phyloP scores from a whole-genome alignment of 2,113 vertebrate genomes.

The Ranitomeya variabilis region DNA sequence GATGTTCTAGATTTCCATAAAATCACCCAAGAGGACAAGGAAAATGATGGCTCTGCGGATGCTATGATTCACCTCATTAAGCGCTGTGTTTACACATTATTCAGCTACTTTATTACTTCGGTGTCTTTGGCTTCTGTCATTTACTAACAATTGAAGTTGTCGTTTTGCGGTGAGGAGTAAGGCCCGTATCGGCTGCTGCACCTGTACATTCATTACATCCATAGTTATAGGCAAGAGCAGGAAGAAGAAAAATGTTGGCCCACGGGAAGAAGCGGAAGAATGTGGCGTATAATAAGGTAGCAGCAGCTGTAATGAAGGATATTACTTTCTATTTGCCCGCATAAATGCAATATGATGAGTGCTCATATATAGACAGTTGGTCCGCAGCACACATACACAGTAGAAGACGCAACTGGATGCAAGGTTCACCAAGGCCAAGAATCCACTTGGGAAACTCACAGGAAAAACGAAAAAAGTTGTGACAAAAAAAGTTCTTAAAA shows the following conservation, averaged over 20 bases:
- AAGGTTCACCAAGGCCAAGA: no score
- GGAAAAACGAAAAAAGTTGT: no score
- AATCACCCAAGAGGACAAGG: conserved; percentile 8
- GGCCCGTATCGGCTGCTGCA: neutral
- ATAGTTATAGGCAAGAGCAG: neutral
- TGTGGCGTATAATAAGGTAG: neutral
- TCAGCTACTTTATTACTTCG: neutral
- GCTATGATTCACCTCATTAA: neutral
- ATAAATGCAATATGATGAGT: no score
- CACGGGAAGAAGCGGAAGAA: neutral
- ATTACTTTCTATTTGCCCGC: no score
- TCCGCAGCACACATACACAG: no score
- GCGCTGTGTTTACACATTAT: neutral
- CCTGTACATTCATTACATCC: neutral
- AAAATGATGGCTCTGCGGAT: neutral
- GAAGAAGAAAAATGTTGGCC: neutral
- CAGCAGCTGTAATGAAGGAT: neutral
- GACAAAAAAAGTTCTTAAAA: no score
- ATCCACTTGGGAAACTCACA: no score
- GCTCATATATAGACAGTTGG: no score
- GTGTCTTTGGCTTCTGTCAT: neutral
- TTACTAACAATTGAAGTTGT: neutral
- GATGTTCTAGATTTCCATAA: conserved; percentile 21
- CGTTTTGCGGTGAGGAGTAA: neutral
- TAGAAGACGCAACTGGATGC: no score